Base-by-base conservation (phyloP, 1,140 invertebrate species). In the Lineus longissimus region DNA sequence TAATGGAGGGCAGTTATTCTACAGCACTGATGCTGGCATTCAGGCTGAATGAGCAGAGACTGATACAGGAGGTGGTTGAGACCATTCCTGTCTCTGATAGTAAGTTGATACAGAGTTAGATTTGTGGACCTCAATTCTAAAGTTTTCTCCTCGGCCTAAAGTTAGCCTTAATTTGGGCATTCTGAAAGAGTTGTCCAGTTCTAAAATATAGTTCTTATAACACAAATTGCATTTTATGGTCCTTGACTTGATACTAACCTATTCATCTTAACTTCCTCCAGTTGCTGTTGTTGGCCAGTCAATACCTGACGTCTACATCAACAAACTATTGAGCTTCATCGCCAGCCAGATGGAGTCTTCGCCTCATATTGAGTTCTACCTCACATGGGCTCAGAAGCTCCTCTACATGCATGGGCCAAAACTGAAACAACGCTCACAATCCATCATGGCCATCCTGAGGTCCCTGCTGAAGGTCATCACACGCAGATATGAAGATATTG, bases 41-140 rank as follows among this genome's bases (percentile, higher is more conserved):
- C 36, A 90, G 90, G 74, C 83, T 98, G 6, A 97, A 97, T 82
- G 92, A 96, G 74, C 83, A 86, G 36, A 78, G 84, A 41, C 73
- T 95, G 6, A 90, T 94, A 59, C 86, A 87, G 69, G 86, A 93
- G 83, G 89, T 92, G n/a, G 75, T 98, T 17, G 95, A 98, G 82
- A 84, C 82, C 33, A 88, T 94, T 61, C 91, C 93, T 2, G 72
- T 86, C 25, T 79, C 81, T 64, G 86, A 91, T 74, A 87, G 92
- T 95, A 82, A 88, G 88, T 85, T 59, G 36, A 51, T 7, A 7
- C 6, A n/a, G 11, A 30, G 25, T 58, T n/a, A n/a, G n/a, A 31
- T 31, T 31, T 11, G 7, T 25, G 27, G 11, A 7, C 29, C 27
- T 61, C 43, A 19, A 22, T n/a, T n/a, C n/a, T n/a, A n/a, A n/a